phyloP scores from a whole-genome alignment of 2,888 invertebrate species.

The Geophilus truncorum region DNA sequence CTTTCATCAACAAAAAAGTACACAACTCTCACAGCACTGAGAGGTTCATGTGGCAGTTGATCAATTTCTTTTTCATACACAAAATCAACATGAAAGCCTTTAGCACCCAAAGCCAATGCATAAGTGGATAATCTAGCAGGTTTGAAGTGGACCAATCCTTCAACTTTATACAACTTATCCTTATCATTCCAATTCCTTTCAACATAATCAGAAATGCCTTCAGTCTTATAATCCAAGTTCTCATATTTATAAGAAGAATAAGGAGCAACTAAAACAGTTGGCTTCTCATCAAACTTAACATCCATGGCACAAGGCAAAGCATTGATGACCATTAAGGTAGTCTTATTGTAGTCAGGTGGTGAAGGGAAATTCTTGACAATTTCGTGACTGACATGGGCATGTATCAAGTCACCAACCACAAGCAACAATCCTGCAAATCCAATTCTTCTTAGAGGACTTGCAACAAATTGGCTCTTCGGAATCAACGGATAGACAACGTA shows the following conservation, averaged over 20 bases:
- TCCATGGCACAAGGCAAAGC: not conserved
- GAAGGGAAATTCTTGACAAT: not conserved
- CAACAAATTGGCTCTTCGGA: not conserved
- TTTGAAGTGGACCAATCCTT: not conserved
- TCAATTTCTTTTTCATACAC: not conserved
- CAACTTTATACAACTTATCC: not conserved
- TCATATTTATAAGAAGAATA: not conserved
- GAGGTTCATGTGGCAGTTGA: not conserved
- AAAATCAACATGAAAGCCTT: not conserved
- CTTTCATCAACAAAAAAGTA: not conserved
- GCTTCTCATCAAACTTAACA: not conserved
- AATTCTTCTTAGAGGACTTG: not conserved
- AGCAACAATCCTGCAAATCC: not conserved
- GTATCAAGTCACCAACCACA: not conserved
- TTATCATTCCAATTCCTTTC: not conserved
- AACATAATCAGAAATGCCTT: not conserved
- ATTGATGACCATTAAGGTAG: not conserved
- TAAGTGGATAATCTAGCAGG: not conserved
- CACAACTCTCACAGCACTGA: not conserved
- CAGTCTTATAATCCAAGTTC: not conserved
- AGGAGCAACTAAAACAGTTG: not conserved
- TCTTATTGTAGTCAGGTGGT: not conserved
- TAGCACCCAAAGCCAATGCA: not conserved
- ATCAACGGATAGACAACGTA: not conserved
- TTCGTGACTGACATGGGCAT: not conserved